Conservation (phyloP, 1,140 invertebrate species). For the Camponotus floridanus region DNA sequence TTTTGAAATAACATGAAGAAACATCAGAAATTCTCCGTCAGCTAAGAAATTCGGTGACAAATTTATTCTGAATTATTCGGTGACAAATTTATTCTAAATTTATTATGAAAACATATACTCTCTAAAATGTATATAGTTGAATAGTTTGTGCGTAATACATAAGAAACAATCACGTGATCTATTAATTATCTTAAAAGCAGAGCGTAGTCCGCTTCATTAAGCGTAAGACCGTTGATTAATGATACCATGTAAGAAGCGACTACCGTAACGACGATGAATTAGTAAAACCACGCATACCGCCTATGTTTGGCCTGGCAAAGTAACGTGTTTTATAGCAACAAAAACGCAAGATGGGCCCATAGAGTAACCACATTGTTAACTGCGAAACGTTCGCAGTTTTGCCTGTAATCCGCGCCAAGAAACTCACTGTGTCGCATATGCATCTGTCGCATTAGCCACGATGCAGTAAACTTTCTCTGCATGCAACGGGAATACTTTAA, state of each 20-base stretch:
- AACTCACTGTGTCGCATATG: slow-evolving; percentile 37
- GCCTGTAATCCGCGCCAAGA: slow-evolving; percentile 34
- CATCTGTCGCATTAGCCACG: slow-evolving; percentile 43
- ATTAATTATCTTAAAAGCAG: slow-evolving; percentile 63
- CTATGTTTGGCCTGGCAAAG: slow-evolving; percentile 12
- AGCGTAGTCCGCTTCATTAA: slow-evolving; percentile 54
- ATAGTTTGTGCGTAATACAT: slow-evolving; percentile 12
- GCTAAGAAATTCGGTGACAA: background rate
- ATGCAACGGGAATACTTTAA: slow-evolving; percentile 46
- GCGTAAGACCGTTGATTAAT: slow-evolving; percentile 62
- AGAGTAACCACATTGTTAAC: slow-evolving; percentile 55
- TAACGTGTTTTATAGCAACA: slow-evolving; percentile 51
- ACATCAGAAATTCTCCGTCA: background rate
- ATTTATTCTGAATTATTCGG: slow-evolving; percentile 8
- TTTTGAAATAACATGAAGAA: background rate
- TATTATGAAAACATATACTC: background rate
- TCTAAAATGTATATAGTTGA: background rate
- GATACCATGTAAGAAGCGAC: slow-evolving; percentile 34
- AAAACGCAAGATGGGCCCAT: slow-evolving; percentile 26
- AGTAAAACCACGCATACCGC: slow-evolving; percentile 50
- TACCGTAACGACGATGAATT: slow-evolving; percentile 57
- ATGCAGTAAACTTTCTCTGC: slow-evolving; percentile 50
- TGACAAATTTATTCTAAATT: background rate
- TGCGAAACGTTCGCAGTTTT: slow-evolving; percentile 55
- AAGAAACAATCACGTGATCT: slow-evolving; percentile 53